phyloP scores from a whole-genome alignment of 2,113 vertebrate genomes.

The Megaleporinus macrocephalus region DNA sequence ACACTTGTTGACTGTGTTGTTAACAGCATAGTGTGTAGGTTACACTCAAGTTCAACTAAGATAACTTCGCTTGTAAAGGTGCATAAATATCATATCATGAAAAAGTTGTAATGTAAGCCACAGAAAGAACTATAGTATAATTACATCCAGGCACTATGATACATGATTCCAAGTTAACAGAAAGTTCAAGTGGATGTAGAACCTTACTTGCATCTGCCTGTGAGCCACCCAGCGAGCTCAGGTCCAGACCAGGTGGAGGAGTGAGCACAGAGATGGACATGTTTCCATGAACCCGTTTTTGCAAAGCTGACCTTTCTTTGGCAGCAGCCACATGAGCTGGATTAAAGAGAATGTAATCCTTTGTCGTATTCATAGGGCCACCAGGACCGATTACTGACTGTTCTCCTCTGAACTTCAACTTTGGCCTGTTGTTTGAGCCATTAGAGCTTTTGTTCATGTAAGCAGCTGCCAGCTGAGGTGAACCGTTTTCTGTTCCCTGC shows the following conservation, averaged over 20 bases:
- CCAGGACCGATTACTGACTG: conserved; percentile 5
- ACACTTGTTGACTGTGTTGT: no score
- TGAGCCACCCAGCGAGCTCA: conserved; percentile 69
- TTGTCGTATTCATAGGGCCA: conserved; percentile 50
- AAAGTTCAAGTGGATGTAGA: neutral
- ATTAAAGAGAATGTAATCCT: conserved; percentile 79
- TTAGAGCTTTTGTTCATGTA: conserved; percentile 40
- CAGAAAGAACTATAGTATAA: no score
- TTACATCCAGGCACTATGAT: no score
- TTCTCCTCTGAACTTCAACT: conserved; percentile 31
- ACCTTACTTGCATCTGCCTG: conserved; percentile 61
- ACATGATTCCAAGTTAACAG: no score
- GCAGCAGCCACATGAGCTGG: conserved; percentile 68
- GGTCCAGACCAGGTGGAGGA: conserved; percentile 81
- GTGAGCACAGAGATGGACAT: conserved; percentile 77
- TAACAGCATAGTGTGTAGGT: no score
- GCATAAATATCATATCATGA: no score
- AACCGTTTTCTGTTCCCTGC: conserved; percentile 11
- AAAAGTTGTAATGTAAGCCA: no score
- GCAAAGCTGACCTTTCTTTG: conserved; percentile 64
- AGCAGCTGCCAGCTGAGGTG: neutral
- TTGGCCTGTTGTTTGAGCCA: conserved; percentile 42
- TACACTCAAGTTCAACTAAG: no score
- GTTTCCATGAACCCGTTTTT: conserved; percentile 54
- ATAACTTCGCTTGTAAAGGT: no score